Conservation (phyloP, 2,888 invertebrate species). For the Ophion slaviceki region DNA sequence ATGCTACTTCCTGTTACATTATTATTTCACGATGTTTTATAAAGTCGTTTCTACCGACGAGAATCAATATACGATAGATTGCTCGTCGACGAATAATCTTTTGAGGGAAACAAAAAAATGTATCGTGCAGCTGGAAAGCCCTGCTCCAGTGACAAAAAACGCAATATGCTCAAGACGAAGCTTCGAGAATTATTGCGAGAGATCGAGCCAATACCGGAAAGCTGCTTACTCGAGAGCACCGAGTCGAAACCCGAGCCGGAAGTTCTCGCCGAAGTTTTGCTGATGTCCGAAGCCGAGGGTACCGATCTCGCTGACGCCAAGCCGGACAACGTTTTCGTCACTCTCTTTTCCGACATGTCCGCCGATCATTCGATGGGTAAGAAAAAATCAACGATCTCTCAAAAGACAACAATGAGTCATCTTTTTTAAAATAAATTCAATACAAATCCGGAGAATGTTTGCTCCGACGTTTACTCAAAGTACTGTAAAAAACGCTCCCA, state of each 20-base stretch:
- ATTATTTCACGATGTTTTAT: background rate
- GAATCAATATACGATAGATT: background rate
- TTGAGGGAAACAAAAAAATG: background rate
- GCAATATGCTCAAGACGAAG: constrained; percentile 58
- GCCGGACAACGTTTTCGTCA: constrained; percentile 68
- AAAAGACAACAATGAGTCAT: background rate
- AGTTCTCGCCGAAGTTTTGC: constrained; percentile 70
- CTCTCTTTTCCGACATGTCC: constrained; percentile 65
- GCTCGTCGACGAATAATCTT: background rate
- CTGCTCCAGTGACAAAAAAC: constrained; percentile 56
- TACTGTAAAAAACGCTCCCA: too few species aligned
- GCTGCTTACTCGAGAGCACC: constrained; percentile 64
- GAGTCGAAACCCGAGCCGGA: constrained; percentile 71
- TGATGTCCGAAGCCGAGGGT: constrained; percentile 70
- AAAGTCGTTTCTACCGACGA: background rate
- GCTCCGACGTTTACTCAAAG: too few species aligned
- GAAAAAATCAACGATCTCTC: background rate
- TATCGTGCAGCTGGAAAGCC: constrained; percentile 6
- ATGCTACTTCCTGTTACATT: too few species aligned
- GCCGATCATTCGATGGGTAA: constrained; percentile 64
- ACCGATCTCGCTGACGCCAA: constrained; percentile 65
- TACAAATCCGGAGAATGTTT: too few species aligned
- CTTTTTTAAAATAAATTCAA: too few species aligned
- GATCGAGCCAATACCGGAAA: constrained; percentile 67
- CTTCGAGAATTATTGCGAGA: constrained; percentile 66